Base-by-base conservation (phyloP, 1,140 invertebrate genomes). In the Argopecten irradians region DNA sequence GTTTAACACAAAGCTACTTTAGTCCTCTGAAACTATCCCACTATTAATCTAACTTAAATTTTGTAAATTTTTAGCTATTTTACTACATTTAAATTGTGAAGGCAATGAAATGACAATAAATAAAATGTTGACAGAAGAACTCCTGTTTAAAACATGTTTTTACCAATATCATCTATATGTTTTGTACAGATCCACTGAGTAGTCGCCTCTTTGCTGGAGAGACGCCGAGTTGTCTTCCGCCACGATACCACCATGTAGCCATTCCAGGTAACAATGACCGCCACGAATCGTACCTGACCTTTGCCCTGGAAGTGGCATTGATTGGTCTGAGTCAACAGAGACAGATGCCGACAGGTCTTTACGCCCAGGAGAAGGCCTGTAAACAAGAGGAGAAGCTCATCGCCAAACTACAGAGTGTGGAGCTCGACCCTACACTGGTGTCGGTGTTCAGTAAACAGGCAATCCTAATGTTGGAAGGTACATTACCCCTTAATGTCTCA, bases 301-400 rank as follows among this genome's bases (percentile, higher is more conserved):
- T 98, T 87, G 97, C 97, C 36, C 95, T 97, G 88, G 97, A 97
- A 94, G 96, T 96, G 34, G 96, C 95, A 33, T 94, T 97, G 13
- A 96, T 97, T 85, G 94, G 97, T 0, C 95, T 98, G 22, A 97
- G 97, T 0, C 97, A 98, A 93, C 97, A 98, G 93, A 95, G 97
- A 86, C 96, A 97, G 91, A 97, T 98, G 96, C 97, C 97, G 0
- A 96, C 96, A 35, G 97, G 97, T 16, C 94, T 97, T 3, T 98
- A 98, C 95, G 97, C 97, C 85, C 98, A 98, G 95, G 97, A 97
- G 91, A 97, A 97, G 93, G 96, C 97, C 0, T 97, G 96, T 91
- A 97, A 97, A 91, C 97, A 98, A 95, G 97, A 98, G 95, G 97
- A 98, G 92, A 96, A 97, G 71, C 96, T 98, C 85, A 97, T 98